These are phyloP conservation scores for Tiliqua scincoides DNA, from an alignment of 2,113 vertebrate species.

Conservation along the genomic window DNA sequence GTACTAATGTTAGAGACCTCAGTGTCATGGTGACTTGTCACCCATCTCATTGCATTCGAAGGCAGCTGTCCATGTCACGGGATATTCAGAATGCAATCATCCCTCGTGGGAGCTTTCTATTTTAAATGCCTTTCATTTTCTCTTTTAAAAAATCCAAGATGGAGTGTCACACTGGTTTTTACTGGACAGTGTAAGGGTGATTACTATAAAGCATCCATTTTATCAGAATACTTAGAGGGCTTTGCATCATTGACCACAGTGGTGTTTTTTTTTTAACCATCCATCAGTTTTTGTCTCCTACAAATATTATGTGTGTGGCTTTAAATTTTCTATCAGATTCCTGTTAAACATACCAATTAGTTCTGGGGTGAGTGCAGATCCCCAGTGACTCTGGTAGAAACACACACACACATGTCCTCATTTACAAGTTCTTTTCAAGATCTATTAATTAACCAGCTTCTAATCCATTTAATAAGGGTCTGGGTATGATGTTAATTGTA, in stretches of 20 bases:
- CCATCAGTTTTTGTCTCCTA: too few relatives aligned
- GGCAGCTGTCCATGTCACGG: background rate
- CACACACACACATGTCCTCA: background rate
- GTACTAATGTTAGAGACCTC: background rate
- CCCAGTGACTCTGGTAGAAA: background rate
- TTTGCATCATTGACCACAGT: background rate
- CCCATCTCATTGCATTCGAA: background rate
- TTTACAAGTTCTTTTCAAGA: background rate
- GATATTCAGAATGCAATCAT: background rate
- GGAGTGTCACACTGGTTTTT: fast-evolving
- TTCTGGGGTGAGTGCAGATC: background rate
- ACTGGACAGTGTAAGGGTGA: background rate
- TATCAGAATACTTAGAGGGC: too few relatives aligned
- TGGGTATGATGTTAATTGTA: background rate
- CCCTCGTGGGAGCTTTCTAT: background rate
- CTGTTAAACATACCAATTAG: background rate
- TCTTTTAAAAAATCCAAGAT: too few relatives aligned
- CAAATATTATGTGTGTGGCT: background rate
- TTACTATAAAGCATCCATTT: background rate
- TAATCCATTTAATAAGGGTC: background rate
- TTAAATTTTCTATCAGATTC: background rate
- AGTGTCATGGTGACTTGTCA: background rate
- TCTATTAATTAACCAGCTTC: background rate
- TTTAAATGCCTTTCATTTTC: too few relatives aligned
- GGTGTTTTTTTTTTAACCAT: background rate